phyloP scores from a whole-genome alignment of 2,888 invertebrate species.

The Agonopterix alstromeriana region DNA sequence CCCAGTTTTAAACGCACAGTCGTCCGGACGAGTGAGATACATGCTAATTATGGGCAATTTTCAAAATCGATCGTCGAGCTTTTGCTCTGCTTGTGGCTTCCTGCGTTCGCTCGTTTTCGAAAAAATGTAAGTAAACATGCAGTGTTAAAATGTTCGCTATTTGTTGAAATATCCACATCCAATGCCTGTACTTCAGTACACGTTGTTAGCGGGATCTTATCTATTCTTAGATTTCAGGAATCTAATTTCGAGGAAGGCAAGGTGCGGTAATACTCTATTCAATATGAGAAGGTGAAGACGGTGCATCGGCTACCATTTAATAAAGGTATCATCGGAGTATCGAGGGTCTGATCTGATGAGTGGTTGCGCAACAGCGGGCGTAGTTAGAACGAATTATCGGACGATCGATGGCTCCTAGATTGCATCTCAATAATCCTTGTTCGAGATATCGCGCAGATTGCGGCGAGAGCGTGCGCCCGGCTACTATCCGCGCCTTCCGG shows the following conservation, averaged over 20 bases:
- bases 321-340: conserved; percentile 64
- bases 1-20: conserved; percentile 65
- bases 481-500: conserved; percentile 56
- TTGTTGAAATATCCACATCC: conserved; percentile 10
- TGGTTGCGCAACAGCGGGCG: conserved; percentile 59
- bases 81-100: conserved; percentile 64
- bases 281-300: conserved; percentile 11
- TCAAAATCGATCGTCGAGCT: conserved; percentile 73
- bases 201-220: too few species aligned
- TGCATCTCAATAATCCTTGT: conserved; percentile 71
- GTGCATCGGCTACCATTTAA: conserved; percentile 60
- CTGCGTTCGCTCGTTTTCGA: conserved; percentile 51
- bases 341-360: conserved; percentile 60
- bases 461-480: conserved; percentile 42
- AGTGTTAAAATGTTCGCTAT: conserved; percentile 17
- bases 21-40: conserved; percentile 65
- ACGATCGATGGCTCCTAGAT: conserved; percentile 69
- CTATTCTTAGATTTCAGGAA: too few species aligned
- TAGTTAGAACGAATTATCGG: conserved; percentile 68
- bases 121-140: conserved; percentile 42
- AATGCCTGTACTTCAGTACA: not conserved
- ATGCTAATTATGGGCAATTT: conserved; percentile 75
- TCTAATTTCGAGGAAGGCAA: not conserved
- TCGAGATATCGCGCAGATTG: conserved; percentile 59
- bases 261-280: not conserved